These are phyloP conservation scores for Pectinophora gossypiella DNA, from an alignment of 1,140 invertebrate species.

Conservation along the genomic window DNA sequence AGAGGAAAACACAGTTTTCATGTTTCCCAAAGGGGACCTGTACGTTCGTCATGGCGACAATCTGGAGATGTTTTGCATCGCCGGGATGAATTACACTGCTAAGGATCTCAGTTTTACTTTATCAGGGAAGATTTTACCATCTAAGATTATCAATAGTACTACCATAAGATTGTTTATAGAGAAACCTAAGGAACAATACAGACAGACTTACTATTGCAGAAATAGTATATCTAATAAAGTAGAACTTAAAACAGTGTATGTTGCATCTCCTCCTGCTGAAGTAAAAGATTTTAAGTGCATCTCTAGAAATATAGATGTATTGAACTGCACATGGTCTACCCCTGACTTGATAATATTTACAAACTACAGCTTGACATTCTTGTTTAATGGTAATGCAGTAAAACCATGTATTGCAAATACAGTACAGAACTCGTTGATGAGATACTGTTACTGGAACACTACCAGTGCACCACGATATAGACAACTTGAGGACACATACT, in stretches of 20 bases:
- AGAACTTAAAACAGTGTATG: slow-evolving; percentile 34
- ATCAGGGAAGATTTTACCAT: slow-evolving; percentile 21
- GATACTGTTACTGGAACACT: slow-evolving; percentile 73
- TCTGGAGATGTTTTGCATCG: slow-evolving; percentile 53
- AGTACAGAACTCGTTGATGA: slow-evolving; percentile 39
- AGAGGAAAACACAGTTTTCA: slow-evolving; percentile 19
- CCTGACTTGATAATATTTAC: slow-evolving; percentile 75
- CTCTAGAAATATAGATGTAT: slow-evolving; percentile 80
- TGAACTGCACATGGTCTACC: slow-evolving; percentile 80
- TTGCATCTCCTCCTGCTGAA: slow-evolving; percentile 65
- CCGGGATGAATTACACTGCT: slow-evolving; percentile 36
- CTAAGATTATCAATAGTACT: slow-evolving; percentile 45
- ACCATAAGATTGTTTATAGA: slow-evolving; percentile 45
- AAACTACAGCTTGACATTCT: slow-evolving; percentile 75
- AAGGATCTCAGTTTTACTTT: slow-evolving; percentile 43
- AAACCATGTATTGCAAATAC: slow-evolving; percentile 36
- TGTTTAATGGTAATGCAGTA: slow-evolving; percentile 50
- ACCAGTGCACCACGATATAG: slow-evolving; percentile 78
- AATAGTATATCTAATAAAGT: slow-evolving; percentile 44
- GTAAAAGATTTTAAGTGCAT: slow-evolving; percentile 80
- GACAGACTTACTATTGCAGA: slow-evolving; percentile 42
- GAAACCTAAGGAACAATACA: slow-evolving; percentile 34
- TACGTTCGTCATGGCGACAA: slow-evolving; percentile 44
- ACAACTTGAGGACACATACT: slow-evolving; percentile 75
- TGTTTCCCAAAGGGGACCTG: slow-evolving; percentile 38